Percentiles rank a stretch among this genome's conserved stretches.
Conservation (phyloP, 2,888 invertebrate species). For the Belgica antarctica region DNA sequence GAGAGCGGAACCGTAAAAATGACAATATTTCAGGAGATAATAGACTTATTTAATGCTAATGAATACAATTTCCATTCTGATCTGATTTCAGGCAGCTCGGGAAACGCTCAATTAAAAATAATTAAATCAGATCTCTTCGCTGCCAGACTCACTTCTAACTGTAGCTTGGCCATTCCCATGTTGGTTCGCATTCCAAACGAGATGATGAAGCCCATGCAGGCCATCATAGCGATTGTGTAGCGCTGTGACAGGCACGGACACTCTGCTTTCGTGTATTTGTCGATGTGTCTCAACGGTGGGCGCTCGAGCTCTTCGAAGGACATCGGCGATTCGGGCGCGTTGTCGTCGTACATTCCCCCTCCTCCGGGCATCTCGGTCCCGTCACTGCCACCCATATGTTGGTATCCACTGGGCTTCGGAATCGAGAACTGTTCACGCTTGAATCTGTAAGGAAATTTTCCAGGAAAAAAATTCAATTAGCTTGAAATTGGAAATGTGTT, state of each 20-base stretch:
- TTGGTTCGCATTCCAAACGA: constrained; percentile 98
- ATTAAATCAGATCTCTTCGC: constrained; percentile 35
- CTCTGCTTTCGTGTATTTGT: constrained; percentile 83
- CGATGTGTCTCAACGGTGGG: constrained; percentile 81
- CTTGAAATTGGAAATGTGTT: not conserved
- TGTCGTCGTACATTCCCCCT: constrained; percentile 50
- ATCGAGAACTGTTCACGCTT: constrained; percentile 52
- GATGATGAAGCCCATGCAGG: constrained; percentile 87
- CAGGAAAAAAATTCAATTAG: constrained; percentile 38
- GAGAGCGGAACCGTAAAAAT: constrained; percentile 17
- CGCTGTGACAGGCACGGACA: constrained; percentile 82
- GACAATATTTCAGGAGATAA: constrained; percentile 25
- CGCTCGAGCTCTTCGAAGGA: constrained; percentile 80
- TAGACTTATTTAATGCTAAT: constrained; percentile 35
- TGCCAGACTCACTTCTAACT: constrained; percentile 62
- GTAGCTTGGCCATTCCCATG: constrained; percentile 95
- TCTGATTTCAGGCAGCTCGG: not conserved
- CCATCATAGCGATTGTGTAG: constrained; percentile 81
- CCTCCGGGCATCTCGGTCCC: constrained; percentile 47
- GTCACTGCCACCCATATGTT: constrained; percentile 52
- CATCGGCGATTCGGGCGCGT: constrained; percentile 67
- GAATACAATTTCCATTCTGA: constrained; percentile 39
- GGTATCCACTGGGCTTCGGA: constrained; percentile 50
- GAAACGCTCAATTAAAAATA: constrained; percentile 38
- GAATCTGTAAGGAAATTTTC: constrained; percentile 38